Evolutionary conservation across 2,888 invertebrate species (phyloP).

Genomic region (Pemphredon lugubris): DNA sequence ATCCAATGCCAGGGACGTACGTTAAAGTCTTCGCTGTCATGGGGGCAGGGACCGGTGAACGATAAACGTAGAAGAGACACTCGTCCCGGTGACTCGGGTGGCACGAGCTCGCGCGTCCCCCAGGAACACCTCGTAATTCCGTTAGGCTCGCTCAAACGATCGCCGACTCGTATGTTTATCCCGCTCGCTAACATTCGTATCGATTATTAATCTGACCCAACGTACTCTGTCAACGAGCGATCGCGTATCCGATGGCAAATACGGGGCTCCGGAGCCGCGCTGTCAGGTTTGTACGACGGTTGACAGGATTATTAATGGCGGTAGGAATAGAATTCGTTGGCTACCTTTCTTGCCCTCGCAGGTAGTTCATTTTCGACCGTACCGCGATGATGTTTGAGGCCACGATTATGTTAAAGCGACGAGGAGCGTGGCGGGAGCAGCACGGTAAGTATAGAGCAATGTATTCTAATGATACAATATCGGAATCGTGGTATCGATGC

Average conservation of each 20-base stretch:
- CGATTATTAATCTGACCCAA: conserved; percentile 3
- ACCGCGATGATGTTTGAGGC: no score
- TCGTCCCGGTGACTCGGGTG: conserved; percentile 15
- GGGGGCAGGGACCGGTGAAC: no score
- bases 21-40: no score
- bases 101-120: conserved; percentile 50
- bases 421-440: no score
- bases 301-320: conserved; percentile 1
- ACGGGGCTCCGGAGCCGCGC: not conserved
- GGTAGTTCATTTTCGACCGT: no score
- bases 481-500: no score
- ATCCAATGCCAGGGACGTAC: conserved; percentile 5
- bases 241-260: not conserved
- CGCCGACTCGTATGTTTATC: not conserved
- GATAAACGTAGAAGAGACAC: not conserved
- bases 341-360: no score
- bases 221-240: no score
- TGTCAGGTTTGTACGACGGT: not conserved
- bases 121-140: conserved; percentile 60
- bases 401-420: no score
- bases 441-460: no score
- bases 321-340: no score
- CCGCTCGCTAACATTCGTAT: not conserved
- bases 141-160: conserved; percentile 28
- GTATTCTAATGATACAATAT: no score